Base-by-base conservation (phyloP, 2,113 vertebrate genomes). In the Quiscalus mexicanus region DNA sequence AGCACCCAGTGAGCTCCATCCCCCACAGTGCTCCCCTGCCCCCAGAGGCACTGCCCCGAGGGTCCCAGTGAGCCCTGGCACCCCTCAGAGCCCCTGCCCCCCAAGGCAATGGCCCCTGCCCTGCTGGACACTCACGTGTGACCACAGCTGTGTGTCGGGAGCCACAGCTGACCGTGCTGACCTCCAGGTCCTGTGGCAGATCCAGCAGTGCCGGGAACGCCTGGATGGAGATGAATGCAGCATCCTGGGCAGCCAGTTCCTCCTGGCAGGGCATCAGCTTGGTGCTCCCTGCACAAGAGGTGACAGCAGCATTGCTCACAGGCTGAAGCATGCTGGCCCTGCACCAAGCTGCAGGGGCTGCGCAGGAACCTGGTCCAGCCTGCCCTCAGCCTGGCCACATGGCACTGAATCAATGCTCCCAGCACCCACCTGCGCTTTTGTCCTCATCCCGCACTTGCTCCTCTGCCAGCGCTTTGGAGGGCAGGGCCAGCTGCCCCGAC, bases 131-230 rank as follows among this genome's bases (percentile, higher is more conserved):
- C 98, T 98, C 97, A 99, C 99, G 90, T 21, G 99, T 99, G 87
- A 99, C 86, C 3, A 96, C 97, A 0, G 99, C 99, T 0, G 99
- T 99, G 95, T 99, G 99, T 14, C 99, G 98, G 42, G 99, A 99
- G 24, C 99, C 99, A 9, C 99, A 99, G 98, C 99, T 98, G 95
- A 98, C 98, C 6, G 44, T n/a, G 42, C 41, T 63, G 37, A 98
- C 96, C 44, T 98, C 99, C 45, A 95, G 88, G 12, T 96, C 98
- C 22, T 96, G 81, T 0, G 98, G 98, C 55, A 99, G 95, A 20
- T 99, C 99, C 93, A 99, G 90, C 44, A 99, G 89, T 0, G 99
- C 99, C 0, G 99, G 99, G 92, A 99, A 99, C 0, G 99, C 98
- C 97, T 99, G 99, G 90, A 99, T 98, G 10, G 99, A 98, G 93